Conservation (phyloP, 2,113 vertebrate species). For the Anoura caudifer region DNA sequence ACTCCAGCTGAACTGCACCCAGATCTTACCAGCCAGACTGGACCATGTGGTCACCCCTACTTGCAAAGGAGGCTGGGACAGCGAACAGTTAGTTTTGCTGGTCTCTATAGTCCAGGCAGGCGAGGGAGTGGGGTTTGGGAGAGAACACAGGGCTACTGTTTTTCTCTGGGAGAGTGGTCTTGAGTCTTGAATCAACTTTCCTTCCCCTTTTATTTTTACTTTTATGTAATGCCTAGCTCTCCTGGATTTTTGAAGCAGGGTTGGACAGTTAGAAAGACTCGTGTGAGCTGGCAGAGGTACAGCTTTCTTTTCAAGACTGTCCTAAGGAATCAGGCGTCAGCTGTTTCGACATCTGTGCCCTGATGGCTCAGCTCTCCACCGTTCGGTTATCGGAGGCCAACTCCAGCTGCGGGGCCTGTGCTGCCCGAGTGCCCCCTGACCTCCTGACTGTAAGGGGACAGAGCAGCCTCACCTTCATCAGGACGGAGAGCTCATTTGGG, state of each 20-base stretch:
- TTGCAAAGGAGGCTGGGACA: neutral
- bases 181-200: neutral
- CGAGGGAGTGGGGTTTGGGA: neutral
- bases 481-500: neutral
- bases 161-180: neutral
- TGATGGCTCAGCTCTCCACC: neutral
- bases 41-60: neutral
- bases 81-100: neutral
- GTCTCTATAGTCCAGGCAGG: neutral
- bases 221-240: neutral
- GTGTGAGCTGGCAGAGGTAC: neutral
- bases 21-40: neutral
- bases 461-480: neutral
- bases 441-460: neutral
- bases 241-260: neutral
- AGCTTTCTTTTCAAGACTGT: neutral
- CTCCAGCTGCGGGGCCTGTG: neutral
- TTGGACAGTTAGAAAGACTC: neutral
- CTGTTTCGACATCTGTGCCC: neutral
- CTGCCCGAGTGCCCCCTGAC: neutral
- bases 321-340: neutral
- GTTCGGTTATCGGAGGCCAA: neutral
- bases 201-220: neutral
- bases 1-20: neutral
- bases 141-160: neutral